Conservation (phyloP, 2,797 vertebrate genomes). For the Adelosebastes latens region DNA sequence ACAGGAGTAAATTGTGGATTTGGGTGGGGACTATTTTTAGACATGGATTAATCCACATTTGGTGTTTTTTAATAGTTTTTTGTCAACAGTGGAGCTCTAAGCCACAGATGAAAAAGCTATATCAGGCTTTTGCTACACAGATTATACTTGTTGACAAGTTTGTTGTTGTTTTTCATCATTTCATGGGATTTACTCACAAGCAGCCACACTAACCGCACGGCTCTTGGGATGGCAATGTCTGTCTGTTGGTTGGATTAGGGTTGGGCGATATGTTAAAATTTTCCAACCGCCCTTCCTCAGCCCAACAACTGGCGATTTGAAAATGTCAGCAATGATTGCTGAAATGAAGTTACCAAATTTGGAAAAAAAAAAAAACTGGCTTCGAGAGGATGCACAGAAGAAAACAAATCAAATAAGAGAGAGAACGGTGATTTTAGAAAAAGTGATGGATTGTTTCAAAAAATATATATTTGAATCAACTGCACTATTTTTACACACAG, state of each 20-base stretch:
- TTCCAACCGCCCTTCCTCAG: fast-evolving
- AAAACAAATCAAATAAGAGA: neutral
- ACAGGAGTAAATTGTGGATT: neutral
- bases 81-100: neutral
- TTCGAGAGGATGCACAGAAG: neutral
- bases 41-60: neutral
- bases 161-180: neutral
- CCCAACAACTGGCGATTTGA: no score
- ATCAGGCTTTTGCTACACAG: neutral
- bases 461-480: conserved; percentile 46
- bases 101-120: neutral
- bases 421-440: neutral
- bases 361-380: neutral
- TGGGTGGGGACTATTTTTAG: neutral
- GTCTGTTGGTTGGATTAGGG: no score
- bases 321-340: neutral
- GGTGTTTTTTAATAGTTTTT: neutral
- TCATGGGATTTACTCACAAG: neutral
- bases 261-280: no score
- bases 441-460: conserved; percentile 13
- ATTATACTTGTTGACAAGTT: neutral
- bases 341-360: neutral
- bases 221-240: neutral
- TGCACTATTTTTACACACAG: conserved; percentile 67
- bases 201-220: neutral